Percentiles rank a stretch among this genome's conserved stretches.
Evolutionary conservation across 2,797 vertebrate genomes (phyloP).

Genomic region (Parauchenoglanis punctatus): DNA sequence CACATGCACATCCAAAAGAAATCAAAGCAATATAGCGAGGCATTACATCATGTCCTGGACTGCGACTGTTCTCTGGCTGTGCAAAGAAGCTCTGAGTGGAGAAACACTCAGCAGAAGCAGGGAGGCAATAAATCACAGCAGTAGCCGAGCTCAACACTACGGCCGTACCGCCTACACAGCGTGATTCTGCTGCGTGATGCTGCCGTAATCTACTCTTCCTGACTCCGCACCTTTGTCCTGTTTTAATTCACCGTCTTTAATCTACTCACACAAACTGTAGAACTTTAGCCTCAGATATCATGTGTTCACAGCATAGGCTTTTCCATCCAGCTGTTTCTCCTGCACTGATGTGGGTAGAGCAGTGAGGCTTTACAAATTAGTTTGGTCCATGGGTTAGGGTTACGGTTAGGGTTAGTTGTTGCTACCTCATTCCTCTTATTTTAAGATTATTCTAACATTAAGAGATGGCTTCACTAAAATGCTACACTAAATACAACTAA

Average conservation of each 20-base stretch:
- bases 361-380: not conserved
- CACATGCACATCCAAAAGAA: conserved; percentile 22
- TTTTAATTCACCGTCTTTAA: conserved; percentile 26
- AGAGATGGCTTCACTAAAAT: not conserved
- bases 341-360: not conserved
- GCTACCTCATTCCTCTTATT: too few species aligned
- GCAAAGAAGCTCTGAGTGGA: conserved; percentile 56
- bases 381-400: too few species aligned
- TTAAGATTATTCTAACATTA: too few species aligned
- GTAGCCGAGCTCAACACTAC: conserved; percentile 54
- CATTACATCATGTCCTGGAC: conserved; percentile 58
- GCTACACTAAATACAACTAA: not conserved
- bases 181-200: conserved; percentile 48
- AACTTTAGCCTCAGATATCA: not conserved
- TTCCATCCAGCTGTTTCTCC: conserved; percentile 10
- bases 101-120: conserved; percentile 57
- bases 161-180: conserved; percentile 48
- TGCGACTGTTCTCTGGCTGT: conserved; percentile 57
- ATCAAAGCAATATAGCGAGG: conserved; percentile 38
- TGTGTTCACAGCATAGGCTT: not conserved
- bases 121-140: conserved; percentile 59
- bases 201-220: conserved; percentile 45
- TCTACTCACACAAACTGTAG: not conserved
- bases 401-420: too few species aligned
- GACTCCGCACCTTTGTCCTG: conserved; percentile 34